A percentile compares a stretch with the other conserved stretches of the same genome.
Conservation (phyloP, 1,140 invertebrate genomes). For the Drepana arcuata region DNA sequence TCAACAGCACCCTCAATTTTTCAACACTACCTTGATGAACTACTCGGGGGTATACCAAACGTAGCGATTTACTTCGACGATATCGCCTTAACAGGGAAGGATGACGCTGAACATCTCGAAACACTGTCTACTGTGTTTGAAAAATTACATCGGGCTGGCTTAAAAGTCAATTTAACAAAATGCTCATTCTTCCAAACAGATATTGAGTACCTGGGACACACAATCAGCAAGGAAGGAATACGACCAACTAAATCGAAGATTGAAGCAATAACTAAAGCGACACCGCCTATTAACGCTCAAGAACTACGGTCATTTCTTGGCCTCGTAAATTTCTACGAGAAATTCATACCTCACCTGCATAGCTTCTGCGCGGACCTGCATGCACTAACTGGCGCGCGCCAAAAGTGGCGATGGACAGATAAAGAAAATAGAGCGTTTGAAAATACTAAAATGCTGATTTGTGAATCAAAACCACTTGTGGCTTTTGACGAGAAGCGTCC, state of each 20-base stretch:
- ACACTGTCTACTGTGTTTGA: slow-evolving; percentile 9
- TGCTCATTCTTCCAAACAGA: slow-evolving; percentile 13
- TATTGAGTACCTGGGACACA: slow-evolving; percentile 12
- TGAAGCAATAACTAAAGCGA: slow-evolving; percentile 4
- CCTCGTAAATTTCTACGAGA: slow-evolving; percentile 7
- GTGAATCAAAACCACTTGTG: background rate
- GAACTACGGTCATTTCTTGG: slow-evolving; percentile 4
- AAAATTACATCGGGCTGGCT: slow-evolving; percentile 6
- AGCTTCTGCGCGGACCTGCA: slow-evolving; percentile 3
- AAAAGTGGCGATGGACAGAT: slow-evolving; percentile 2
- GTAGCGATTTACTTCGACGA: slow-evolving; percentile 17
- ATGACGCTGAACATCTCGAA: slow-evolving; percentile 9
- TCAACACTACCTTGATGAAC: slow-evolving; percentile 26
- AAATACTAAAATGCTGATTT: slow-evolving; percentile 1
- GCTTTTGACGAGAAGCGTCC: slow-evolving; percentile 1
- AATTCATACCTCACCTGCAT: slow-evolving; percentile 7
- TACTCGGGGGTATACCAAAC: slow-evolving; percentile 11
- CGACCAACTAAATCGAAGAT: slow-evolving; percentile 7
- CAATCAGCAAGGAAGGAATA: slow-evolving; percentile 11
- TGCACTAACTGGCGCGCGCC: background rate
- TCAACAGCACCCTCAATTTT: too few relatives aligned
- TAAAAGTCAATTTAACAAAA: slow-evolving; percentile 14
- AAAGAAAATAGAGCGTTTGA: slow-evolving; percentile 2
- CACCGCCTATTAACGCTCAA: slow-evolving; percentile 1
- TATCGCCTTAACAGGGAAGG: slow-evolving; percentile 18